A percentile compares a stretch with the other conserved stretches of the same genome.
Conservation (phyloP, 2,797 vertebrate genomes). For the Emys orbicularis region DNA sequence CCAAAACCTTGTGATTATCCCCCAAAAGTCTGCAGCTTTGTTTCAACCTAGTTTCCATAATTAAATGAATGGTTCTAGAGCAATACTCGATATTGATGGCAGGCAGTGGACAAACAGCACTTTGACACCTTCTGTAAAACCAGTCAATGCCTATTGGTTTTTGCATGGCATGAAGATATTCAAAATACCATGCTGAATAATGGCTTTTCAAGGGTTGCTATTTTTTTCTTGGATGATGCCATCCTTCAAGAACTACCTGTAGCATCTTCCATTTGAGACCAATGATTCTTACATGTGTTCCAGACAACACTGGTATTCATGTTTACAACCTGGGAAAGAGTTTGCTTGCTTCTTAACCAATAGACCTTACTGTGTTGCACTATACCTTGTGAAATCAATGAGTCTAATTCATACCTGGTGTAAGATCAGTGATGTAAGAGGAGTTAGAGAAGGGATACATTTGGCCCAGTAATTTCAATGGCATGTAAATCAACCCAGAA, state of each 20-base stretch:
- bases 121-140: not conserved
- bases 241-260: not conserved
- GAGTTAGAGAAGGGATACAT: fast-evolving
- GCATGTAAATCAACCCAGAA: not conserved
- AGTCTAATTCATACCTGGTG: fast-evolving
- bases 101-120: not conserved
- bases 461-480: fast-evolving
- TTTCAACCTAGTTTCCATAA: not conserved
- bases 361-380: not conserved
- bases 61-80: not conserved
- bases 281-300: not conserved
- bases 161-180: not conserved
- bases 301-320: not conserved
- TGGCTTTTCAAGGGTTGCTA: not conserved
- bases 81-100: not conserved
- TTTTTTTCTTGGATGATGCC: not conserved
- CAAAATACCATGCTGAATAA: not conserved
- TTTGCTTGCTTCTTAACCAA: not conserved
- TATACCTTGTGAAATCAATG: not conserved
- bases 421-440: fast-evolving
- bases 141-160: not conserved
- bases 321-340: fast-evolving
- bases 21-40: not conserved
- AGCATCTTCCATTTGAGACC: not conserved
- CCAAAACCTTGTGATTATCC: not conserved